Conservation (phyloP, 2,113 vertebrate species). For the Erythrocercus mccallii region DNA sequence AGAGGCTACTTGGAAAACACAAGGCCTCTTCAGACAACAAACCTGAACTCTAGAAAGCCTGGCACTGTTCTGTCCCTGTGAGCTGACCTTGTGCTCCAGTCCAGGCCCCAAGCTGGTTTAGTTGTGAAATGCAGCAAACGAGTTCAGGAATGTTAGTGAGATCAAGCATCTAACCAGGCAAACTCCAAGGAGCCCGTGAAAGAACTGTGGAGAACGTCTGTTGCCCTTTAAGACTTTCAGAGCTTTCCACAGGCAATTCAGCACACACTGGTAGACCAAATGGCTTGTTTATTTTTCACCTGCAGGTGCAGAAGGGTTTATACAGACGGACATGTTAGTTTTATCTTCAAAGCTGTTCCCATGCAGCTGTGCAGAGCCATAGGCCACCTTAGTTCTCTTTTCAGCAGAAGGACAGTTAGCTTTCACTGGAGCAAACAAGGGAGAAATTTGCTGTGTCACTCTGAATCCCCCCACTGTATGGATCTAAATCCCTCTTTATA, state of each 20-base stretch:
- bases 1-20: neutral
- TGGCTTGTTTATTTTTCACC: neutral
- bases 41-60: neutral
- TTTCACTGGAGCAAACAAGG: neutral
- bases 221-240: neutral
- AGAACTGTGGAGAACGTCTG: neutral
- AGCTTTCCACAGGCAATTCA: neutral
- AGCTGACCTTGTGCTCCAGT: neutral
- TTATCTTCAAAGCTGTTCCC: slow-evolving; percentile 9
- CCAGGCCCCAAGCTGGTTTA: neutral
- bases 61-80: neutral
- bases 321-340: neutral
- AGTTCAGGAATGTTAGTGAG: neutral
- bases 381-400: neutral
- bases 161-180: neutral
- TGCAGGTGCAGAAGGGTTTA: neutral
- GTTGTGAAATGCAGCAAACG: neutral
- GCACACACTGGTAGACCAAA: neutral
- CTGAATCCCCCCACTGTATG: neutral
- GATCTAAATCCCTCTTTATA: slow-evolving; percentile 2
- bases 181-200: neutral
- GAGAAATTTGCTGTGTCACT: neutral
- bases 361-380: neutral
- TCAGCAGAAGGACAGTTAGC: neutral
- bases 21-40: neutral